Evolutionary conservation across 1,140 invertebrate genomes (phyloP).

Genomic region (Nasonia giraulti): DNA sequence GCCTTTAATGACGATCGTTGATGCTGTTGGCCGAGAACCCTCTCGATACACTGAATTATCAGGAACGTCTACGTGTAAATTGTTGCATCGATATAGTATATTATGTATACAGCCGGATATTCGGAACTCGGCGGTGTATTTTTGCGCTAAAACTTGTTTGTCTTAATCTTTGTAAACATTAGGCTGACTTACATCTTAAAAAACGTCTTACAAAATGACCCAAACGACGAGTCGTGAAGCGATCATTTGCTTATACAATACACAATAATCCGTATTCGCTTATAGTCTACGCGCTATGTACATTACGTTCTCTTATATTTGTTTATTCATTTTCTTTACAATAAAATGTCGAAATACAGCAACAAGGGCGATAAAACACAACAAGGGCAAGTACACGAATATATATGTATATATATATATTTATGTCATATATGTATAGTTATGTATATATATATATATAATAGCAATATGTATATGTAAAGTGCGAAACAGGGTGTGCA

Average conservation of each 20-base stretch:
- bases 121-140: constrained; percentile 2
- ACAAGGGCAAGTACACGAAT: constrained; percentile 48
- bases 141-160: constrained; percentile 21
- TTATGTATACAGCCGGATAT: neutral
- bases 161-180: constrained; percentile 29
- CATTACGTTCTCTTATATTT: constrained; percentile 40
- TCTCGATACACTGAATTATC: constrained; percentile 27
- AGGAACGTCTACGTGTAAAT: constrained; percentile 42
- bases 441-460: constrained; percentile 46
- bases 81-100: constrained; percentile 9
- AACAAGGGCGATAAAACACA: constrained; percentile 52
- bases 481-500: constrained; percentile 49
- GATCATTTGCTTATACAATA: constrained; percentile 35
- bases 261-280: constrained; percentile 37
- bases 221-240: constrained; percentile 32
- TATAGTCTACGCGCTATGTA: constrained; percentile 43
- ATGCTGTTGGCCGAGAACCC: constrained; percentile 3
- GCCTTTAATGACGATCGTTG: constrained; percentile 30
- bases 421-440: constrained; percentile 25
- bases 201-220: constrained; percentile 49
- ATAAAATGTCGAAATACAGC: constrained; percentile 54
- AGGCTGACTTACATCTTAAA: constrained; percentile 46
- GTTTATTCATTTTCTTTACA: constrained; percentile 40
- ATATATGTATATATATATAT: constrained; percentile 33
- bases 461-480: constrained; percentile 42